These are phyloP conservation scores for Hypomecis atomaria DNA, from an alignment of 2,888 invertebrate genomes.

Conservation along the genomic window DNA sequence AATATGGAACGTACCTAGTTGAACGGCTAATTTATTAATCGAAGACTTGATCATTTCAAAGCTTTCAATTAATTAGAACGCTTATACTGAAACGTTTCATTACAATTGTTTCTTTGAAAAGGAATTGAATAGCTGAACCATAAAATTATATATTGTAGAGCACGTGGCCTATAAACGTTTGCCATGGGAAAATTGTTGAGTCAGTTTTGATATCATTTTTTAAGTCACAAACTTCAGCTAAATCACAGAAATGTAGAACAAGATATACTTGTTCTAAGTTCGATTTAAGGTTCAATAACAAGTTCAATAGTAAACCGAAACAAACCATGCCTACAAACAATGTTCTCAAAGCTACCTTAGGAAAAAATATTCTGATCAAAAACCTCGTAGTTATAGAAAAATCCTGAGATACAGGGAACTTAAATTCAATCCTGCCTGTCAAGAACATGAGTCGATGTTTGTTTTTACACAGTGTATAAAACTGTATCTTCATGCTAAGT, in stretches of 20 bases:
- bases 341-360: not conserved
- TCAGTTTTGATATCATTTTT: too few relatives aligned
- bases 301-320: too few relatives aligned
- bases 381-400: not conserved
- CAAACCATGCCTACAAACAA: too few relatives aligned
- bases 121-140: slow-evolving; percentile 6
- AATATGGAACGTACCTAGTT: not conserved
- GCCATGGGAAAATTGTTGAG: too few relatives aligned
- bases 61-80: slow-evolving; percentile 9
- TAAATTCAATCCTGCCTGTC: slow-evolving; percentile 15
- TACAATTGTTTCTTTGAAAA: not conserved
- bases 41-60: slow-evolving; percentile 2
- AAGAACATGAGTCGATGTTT: slow-evolving; percentile 15
- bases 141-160: slow-evolving; percentile 3
- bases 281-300: too few relatives aligned
- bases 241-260: too few relatives aligned
- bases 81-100: not conserved
- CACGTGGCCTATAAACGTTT: too few relatives aligned
- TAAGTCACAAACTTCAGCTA: too few relatives aligned
- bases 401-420: not conserved
- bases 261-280: too few relatives aligned
- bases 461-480: slow-evolving; percentile 21
- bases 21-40: slow-evolving; percentile 13
- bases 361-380: not conserved
- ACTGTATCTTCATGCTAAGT: slow-evolving; percentile 26